Evolutionary conservation across 2,888 invertebrate genomes (phyloP), one percentile per base, ranked within the genome.

Genomic region (Pandemis corylana): DNA sequence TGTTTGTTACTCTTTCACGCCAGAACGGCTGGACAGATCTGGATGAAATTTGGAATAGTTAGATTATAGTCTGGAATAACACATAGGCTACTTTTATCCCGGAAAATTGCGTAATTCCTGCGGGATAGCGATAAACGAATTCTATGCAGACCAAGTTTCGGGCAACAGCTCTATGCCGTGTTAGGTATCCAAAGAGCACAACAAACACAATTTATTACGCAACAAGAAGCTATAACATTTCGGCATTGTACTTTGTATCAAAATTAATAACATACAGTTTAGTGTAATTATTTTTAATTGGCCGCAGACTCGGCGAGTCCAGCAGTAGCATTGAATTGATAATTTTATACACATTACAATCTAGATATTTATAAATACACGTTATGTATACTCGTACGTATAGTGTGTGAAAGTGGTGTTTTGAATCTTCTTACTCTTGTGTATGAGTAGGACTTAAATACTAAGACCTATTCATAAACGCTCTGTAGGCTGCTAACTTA

Each of bases 281-380:
- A 63, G 44, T 61, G n/a, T 70, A 70, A 75, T 75, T 75, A 75
- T 71, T 56, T 75, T 72, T 75, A 75, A 75, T 71, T 75, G 71
- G 65, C 7, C 15, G 7, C 61, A 42, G 49, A 56, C 46, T 67
- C 36, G 28, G 41, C 46, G 51, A n/a, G n/a, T 42, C 44, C 36
- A 46, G 49, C 59, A 7, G 56, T 49, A 71, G 70, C 75, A 71
- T 75, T 75, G 67, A 67, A 71, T 71, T 56, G 53, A 20, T 67
- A 75, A 75, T 67, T 6, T 41, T 15, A 36, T 44, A 2, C 9
- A 53, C 53, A 5, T 15, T 53, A 15, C 15, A 53, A 15, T 49
- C 53, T 53, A 15, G 15, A 15, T 15, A 53, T 36, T 36, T 36
- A 36, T 28, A 2, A 2, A 2, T 36, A 36, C 4, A 36, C 4